Evolutionary conservation across 2,113 vertebrate species (phyloP), one percentile per base, ranked within the genome.

Genomic region (Accipiter virgatus): DNA sequence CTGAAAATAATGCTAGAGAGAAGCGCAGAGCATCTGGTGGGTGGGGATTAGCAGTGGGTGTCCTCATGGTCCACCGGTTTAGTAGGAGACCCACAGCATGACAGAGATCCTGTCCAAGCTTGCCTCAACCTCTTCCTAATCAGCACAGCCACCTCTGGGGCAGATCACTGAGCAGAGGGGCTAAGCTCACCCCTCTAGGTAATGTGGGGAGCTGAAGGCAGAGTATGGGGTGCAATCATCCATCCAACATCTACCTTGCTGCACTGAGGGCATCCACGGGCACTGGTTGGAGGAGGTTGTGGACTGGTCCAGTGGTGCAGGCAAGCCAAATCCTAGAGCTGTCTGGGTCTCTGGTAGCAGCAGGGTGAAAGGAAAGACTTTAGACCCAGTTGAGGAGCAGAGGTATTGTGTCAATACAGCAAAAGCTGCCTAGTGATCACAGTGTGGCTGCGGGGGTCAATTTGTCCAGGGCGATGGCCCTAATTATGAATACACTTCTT

Each of bases 1-100:
- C 93, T 90, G 96, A 73, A 96, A 93, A 91, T 73, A 92, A 79
- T 36, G 63, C 93, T 96, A 50, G 71, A 72, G 88, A 88, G 73
- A 85, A 79, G 50, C 7, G 6, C 56, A 75, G 90, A 96, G 93
- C 93, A 96, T 74, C 90, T 96, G 94, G 63, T 91, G 82, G 86
- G 67, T 94, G 82, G 81, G 81, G 87, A 94, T 58, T 93, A 94
- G 86, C 83, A 75, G 62, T 9, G 52, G 86, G 89, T 62, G 70
- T 79, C 86, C 71, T 91, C 83, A 66, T n/a, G 77, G 91, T 93
- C 93, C 83, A 71, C 79, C 4, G 19, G 38, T 96, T 90, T 63
- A 85, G 55, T 92, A 78, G 87, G 40, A 94, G 79, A 58, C 66
- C 52, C 67, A 13, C 58, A 26, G 84, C 15, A 0, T 3, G 79